Conservation (phyloP, 1,140 invertebrate species). For the Pinna nobilis region DNA sequence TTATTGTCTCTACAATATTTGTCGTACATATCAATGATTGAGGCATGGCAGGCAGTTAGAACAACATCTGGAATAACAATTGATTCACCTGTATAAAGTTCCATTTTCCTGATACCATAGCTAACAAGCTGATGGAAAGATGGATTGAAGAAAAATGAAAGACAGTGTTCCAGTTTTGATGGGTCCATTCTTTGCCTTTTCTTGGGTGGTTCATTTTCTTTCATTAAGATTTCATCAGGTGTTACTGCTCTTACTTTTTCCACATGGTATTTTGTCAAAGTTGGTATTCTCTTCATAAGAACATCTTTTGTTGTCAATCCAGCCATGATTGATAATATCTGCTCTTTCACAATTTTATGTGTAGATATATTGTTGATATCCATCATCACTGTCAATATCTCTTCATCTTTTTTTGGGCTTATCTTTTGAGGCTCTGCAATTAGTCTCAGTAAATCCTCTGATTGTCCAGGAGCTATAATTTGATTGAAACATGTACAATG, state of each 20-base stretch:
- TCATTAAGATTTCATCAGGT: slow-evolving; percentile 5
- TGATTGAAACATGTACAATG: too few species aligned
- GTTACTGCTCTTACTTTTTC: neutral
- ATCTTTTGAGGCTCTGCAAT: neutral
- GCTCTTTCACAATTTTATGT: neutral
- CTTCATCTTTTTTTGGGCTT: neutral
- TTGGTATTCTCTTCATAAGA: slow-evolving; percentile 2
- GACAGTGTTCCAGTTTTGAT: slow-evolving; percentile 16
- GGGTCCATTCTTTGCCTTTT: slow-evolving; percentile 16
- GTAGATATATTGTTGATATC: neutral
- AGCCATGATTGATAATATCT: neutral
- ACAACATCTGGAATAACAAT: slow-evolving; percentile 20
- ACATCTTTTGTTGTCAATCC: slow-evolving; percentile 1
- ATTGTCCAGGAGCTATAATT: slow-evolving; percentile 4
- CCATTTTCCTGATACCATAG: slow-evolving; percentile 15
- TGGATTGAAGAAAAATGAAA: slow-evolving; percentile 20
- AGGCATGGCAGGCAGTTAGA: slow-evolving; percentile 12
- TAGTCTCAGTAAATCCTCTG: neutral
- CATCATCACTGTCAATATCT: neutral
- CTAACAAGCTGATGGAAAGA: slow-evolving; percentile 6
- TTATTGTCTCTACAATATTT: slow-evolving; percentile 2
- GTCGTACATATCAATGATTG: slow-evolving; percentile 10
- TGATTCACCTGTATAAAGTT: slow-evolving; percentile 5
- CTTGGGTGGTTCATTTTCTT: slow-evolving; percentile 7
- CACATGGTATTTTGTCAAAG: neutral